phyloP scores from a whole-genome alignment of 2,113 vertebrate genomes.

The Thunnus thynnus region DNA sequence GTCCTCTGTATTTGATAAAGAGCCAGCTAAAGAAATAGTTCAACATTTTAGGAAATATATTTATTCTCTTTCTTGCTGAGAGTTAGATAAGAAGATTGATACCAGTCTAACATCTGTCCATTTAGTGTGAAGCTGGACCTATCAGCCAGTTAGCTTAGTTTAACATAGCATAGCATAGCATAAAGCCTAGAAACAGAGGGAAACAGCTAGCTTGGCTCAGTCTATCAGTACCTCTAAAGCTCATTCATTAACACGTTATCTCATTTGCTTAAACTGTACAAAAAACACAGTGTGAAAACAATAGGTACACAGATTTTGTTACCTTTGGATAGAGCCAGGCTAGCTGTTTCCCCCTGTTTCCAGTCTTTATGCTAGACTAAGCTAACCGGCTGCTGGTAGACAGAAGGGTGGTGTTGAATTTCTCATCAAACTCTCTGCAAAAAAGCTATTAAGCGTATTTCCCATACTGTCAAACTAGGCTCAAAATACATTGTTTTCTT shows the following conservation, averaged over 20 bases:
- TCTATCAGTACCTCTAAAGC: too few relatives aligned
- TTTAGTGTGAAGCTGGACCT: constrained; percentile 12
- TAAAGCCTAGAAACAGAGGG: neutral
- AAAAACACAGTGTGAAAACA: too few relatives aligned
- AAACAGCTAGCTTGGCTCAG: neutral
- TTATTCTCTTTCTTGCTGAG: neutral
- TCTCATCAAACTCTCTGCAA: neutral
- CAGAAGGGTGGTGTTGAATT: neutral
- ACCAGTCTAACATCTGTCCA: neutral
- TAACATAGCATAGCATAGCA: constrained; percentile 1
- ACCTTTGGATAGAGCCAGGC: neutral
- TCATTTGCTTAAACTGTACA: neutral
- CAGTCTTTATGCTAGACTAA: constrained; percentile 1
- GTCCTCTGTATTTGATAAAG: too few relatives aligned
- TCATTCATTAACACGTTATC: neutral
- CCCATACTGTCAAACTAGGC: neutral
- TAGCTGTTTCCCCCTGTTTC: neutral
- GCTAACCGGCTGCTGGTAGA: neutral
- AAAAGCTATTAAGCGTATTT: neutral
- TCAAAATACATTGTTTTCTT: neutral
- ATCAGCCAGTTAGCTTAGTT: constrained; percentile 2
- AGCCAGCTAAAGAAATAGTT: neutral
- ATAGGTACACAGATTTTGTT: neutral
- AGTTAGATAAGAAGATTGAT: neutral
- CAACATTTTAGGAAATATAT: neutral